Evolutionary conservation across 2,888 invertebrate genomes (phyloP), one percentile per base, ranked within the genome.

Genomic region (Apotomis turbidana): DNA sequence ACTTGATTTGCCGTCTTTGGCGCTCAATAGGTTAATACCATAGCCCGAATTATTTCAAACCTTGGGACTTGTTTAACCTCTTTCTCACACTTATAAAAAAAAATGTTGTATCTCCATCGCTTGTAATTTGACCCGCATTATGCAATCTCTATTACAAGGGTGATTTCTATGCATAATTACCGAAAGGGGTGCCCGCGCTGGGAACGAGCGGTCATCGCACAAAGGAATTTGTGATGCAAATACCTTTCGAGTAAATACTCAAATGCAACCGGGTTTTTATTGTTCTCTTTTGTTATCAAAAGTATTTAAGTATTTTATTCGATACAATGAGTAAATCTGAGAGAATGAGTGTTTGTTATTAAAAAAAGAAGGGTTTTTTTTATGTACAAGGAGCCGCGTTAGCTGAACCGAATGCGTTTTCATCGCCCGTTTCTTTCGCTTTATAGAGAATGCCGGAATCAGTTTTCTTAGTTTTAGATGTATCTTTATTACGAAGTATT

Each of bases 181-280:
- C 52, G 13, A 54, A 54, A 44, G 55, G 54, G 55, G 52, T 60
- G 60, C 6, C 46, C 49, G 49, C 9, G 49, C 13, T 69, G 69
- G 61, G 55, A 69, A 66, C 55, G 55, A 60, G 61, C 55, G 69
- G 61, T 49, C 69, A 60, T 0, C n/a, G 52, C 68, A n/a, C 55
- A 70, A 70, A 70, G 69, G 62, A 62, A 66, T 66, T 70, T 63
- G 55, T 12, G 61, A 69, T 69, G 62, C 69, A 70, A 63, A 70
- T 70, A 41, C 13, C 10, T 27, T n/a, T 55, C 5, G 27, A 27
- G 27, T 27, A 27, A 46, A 5, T 41, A 38, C 15, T 15, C 57
- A 15, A 52, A 60, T 60, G 44, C 52, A 54, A 49, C 36, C 12
- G 57, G 38, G 38, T 38, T 10, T 27, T 49, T n/a, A 44, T 57